phyloP scores from a whole-genome alignment of 2,113 vertebrate genomes.

The Cololabis saira region DNA sequence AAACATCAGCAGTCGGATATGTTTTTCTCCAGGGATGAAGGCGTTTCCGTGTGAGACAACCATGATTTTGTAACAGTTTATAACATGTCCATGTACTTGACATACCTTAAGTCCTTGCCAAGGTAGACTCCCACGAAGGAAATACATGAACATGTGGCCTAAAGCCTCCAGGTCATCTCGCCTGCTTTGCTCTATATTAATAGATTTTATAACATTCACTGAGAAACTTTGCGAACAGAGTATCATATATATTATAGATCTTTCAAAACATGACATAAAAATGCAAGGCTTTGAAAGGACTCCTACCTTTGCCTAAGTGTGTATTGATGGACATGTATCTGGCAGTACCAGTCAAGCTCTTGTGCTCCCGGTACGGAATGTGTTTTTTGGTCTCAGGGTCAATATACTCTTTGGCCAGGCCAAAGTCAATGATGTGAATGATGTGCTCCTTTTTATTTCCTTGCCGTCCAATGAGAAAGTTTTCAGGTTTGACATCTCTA shows the following conservation, averaged over 20 bases:
- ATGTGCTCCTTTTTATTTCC: conserved; percentile 97
- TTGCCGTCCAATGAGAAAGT: conserved; percentile 97
- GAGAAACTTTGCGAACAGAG: conserved; percentile 13
- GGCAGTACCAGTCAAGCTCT: conserved; percentile 97
- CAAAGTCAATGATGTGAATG: conserved; percentile 99
- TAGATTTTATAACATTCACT: conserved; percentile 44
- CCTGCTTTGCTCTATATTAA: conserved; percentile 92
- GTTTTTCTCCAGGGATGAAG: not conserved
- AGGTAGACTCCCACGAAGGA: conserved; percentile 97
- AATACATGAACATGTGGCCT: conserved; percentile 99
- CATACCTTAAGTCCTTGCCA: conserved; percentile 98
- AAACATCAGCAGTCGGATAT: not conserved
- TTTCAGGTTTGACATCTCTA: conserved; percentile 98
- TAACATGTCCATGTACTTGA: not conserved
- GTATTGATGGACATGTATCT: conserved; percentile 99
- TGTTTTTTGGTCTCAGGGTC: conserved; percentile 99
- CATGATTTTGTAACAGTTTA: not conserved
- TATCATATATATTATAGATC: not conserved
- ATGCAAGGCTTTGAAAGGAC: not conserved
- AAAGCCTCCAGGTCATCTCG: conserved; percentile 98
- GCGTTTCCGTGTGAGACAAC: not conserved
- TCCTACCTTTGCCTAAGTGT: conserved; percentile 97
- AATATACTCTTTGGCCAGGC: conserved; percentile 98
- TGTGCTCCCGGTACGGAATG: conserved; percentile 98
- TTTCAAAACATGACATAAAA: not conserved